Evolutionary conservation across 2,113 vertebrate genomes (phyloP).

Genomic region (Salvelinus alpinus): DNA sequence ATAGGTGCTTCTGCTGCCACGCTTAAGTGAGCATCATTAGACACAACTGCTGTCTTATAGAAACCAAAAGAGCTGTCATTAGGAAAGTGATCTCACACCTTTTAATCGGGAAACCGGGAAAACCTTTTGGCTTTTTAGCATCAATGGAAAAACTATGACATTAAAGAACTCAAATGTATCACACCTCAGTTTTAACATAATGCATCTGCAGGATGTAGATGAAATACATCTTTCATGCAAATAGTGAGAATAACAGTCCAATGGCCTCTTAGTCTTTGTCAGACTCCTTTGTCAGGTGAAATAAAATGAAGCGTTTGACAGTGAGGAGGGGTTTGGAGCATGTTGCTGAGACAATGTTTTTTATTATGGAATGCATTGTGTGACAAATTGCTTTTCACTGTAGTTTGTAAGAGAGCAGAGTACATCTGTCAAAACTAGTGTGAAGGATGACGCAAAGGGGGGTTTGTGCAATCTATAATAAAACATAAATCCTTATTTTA

Average conservation of each 20-base stretch:
- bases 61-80: conserved; percentile 8
- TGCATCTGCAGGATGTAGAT: neutral
- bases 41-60: conserved; percentile 46
- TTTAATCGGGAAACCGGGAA: neutral
- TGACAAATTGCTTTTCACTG: neutral
- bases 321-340: neutral
- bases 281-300: neutral
- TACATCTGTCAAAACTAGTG: neutral
- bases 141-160: neutral
- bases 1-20: conserved; percentile 1
- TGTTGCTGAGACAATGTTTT: neutral
- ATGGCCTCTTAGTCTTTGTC: neutral
- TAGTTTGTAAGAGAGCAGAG: neutral
- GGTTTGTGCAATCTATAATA: neutral
- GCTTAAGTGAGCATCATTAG: conserved; percentile 34
- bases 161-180: too few relatives aligned
- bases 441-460: neutral
- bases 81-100: neutral
- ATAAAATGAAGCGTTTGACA: neutral
- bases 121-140: neutral
- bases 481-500: neutral
- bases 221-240: neutral
- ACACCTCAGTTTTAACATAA: neutral
- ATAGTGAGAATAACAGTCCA: neutral
- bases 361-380: neutral